phyloP scores from a whole-genome alignment of 1,140 invertebrate genomes.

The Metopolophium dirhodum region DNA sequence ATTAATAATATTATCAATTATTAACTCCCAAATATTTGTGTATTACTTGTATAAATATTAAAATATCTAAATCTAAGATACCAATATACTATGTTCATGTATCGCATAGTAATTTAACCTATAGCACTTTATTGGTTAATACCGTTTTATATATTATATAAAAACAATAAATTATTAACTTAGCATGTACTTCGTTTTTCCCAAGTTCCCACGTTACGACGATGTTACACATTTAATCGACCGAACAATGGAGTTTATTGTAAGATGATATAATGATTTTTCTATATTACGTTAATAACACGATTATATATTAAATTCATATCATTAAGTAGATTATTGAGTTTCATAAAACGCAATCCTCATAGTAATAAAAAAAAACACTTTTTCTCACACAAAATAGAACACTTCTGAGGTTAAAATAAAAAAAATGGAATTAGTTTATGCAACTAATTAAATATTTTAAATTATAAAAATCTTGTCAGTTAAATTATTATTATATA shows the following conservation, averaged over 20 bases:
- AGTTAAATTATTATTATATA: background rate
- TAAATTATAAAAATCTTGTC: background rate
- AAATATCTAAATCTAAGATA: background rate
- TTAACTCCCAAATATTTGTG: background rate
- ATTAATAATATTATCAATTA: background rate
- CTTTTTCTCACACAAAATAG: background rate
- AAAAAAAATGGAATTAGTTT: background rate
- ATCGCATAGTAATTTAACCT: background rate
- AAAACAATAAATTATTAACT: background rate
- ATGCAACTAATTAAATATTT: background rate
- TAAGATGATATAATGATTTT: background rate
- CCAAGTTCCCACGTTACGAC: background rate
- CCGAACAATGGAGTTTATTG: background rate
- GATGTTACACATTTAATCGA: background rate
- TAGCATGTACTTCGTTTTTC: background rate
- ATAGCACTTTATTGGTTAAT: background rate
- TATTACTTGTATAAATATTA: background rate
- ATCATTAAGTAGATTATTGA: background rate
- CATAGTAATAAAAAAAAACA: background rate
- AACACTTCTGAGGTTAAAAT: background rate
- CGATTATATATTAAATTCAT: background rate
- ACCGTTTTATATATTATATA: background rate
- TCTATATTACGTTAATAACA: background rate
- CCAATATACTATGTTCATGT: too few species aligned
- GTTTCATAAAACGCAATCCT: background rate